Base-by-base conservation (phyloP, 1,140 invertebrate genomes). In the Drosophila sproati region DNA sequence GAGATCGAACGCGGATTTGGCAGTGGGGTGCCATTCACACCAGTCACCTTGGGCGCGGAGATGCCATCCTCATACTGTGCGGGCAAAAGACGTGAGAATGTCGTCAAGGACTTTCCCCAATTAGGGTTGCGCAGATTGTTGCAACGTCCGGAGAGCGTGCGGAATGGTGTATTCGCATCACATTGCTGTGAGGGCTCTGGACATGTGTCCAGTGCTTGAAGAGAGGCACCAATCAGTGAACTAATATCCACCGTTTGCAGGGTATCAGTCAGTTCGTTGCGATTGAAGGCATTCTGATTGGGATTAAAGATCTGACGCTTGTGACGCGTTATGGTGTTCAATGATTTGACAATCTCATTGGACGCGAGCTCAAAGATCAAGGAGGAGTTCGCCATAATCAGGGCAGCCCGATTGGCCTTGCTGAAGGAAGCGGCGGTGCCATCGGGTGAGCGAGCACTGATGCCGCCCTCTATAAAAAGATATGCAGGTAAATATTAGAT, bases 61-160 rank as follows among this genome's bases (percentile, higher is more conserved):
- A 98, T 95, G 93, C 97, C 97, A 92, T 99, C 97, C 92, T 98
- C 97, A 92, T 99, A 99, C 8, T 95, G 95, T 2, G 98, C 96
- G 0, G 97, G 96, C 47, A 98, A 88, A 51, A 98, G 93, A 77
- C 98, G 94, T 0, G 97, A 96, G 91, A 98, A 98, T 0, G 97
- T 97, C 0, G 96, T 97, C 68, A 98, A 93, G 77, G 96, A 96
- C 91, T 97, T 97, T 3, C 97, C 98, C 71, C 96, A 95, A 68
- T 95, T 95, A 0, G 98, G 98, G 86, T 98, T 96, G 7, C 96
- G 94, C 4, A 98, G 92, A 91, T 99, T 99, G 88, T 99, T 99
- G 83, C 98, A 99, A 79, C 97, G 96, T 3, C 98, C 98, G 0
- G 96, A 97, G 37, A 96, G 94, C 0, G 96, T 96, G 73, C 98